Evolutionary conservation across 1,140 invertebrate genomes (phyloP).

Genomic region (Caerostris darwini): DNA sequence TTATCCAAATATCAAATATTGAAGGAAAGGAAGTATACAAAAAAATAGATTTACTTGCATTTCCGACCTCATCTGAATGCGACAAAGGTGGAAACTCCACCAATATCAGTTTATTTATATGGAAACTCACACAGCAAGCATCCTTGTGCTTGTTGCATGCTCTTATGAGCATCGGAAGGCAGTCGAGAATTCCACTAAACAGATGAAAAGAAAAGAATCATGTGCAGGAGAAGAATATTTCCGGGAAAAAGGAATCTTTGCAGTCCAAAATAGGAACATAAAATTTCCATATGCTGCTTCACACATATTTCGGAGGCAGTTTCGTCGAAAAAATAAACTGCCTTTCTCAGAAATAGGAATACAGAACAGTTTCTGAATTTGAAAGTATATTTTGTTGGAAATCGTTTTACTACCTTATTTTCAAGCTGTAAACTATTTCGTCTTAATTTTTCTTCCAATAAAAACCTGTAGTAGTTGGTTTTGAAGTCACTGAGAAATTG

Average conservation of each 20-base stretch:
- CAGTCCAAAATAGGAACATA: not conserved
- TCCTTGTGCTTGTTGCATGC: not conserved
- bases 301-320: not conserved
- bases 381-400: not conserved
- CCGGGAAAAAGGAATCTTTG: not conserved
- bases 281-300: slow-evolving; percentile 4
- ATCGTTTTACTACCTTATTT: not conserved
- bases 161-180: not conserved
- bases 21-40: too few species aligned
- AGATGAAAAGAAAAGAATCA: not conserved
- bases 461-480: too few species aligned
- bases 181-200: not conserved
- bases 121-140: not conserved
- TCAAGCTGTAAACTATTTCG: not conserved
- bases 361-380: not conserved
- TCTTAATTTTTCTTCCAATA: not conserved
- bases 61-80: too few species aligned
- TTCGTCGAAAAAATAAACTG: slow-evolving; percentile 9
- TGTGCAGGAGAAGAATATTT: not conserved
- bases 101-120: not conserved
- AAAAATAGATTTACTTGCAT: too few species aligned
- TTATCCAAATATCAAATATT: too few species aligned
- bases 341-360: slow-evolving; percentile 6
- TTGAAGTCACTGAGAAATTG: too few species aligned
- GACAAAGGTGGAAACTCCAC: too few species aligned